Evolutionary conservation across 2,888 invertebrate genomes (phyloP).

Genomic region (Drosophila anomalata): DNA sequence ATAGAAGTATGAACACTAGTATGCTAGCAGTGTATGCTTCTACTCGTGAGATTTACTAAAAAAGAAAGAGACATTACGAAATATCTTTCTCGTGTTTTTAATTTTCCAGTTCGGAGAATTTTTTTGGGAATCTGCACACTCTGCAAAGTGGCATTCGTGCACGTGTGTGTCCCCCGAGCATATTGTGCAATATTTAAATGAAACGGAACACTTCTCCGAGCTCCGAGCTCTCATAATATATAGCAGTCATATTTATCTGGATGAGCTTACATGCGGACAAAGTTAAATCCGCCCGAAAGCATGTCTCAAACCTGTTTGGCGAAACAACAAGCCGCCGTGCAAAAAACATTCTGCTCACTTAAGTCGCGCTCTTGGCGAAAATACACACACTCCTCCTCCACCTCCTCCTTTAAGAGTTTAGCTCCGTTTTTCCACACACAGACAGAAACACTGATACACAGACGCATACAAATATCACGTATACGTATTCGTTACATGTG

Average conservation of each 20-base stretch:
- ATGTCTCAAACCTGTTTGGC: slow-evolving; percentile 33
- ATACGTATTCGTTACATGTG: slow-evolving; percentile 35
- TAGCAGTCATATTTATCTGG: slow-evolving; percentile 19
- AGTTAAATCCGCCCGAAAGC: slow-evolving; percentile 33
- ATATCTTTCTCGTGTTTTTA: slow-evolving; percentile 1
- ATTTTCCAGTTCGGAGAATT: slow-evolving; percentile 4
- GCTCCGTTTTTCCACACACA: slow-evolving; percentile 2
- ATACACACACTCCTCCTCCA: background rate
- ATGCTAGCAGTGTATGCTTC: background rate
- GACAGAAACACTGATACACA: background rate
- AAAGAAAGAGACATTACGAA: background rate
- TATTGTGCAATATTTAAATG: slow-evolving; percentile 40
- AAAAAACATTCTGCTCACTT: slow-evolving; percentile 35
- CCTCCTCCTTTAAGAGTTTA: slow-evolving; percentile 10
- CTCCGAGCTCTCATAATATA: slow-evolving; percentile 29
- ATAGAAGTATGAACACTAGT: background rate
- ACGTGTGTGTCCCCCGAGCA: slow-evolving; percentile 25
- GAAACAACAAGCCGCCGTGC: slow-evolving; percentile 14
- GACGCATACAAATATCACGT: slow-evolving; percentile 16
- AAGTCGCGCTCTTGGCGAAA: slow-evolving; percentile 31
- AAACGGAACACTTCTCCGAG: slow-evolving; percentile 32
- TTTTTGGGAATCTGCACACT: background rate
- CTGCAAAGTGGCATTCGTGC: slow-evolving; percentile 3
- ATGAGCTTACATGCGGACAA: slow-evolving; percentile 35
- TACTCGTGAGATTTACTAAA: background rate